Evolutionary conservation across 2,888 invertebrate genomes (phyloP), one percentile per base, ranked within the genome.

Genomic region (Ophioninae sp.): DNA sequence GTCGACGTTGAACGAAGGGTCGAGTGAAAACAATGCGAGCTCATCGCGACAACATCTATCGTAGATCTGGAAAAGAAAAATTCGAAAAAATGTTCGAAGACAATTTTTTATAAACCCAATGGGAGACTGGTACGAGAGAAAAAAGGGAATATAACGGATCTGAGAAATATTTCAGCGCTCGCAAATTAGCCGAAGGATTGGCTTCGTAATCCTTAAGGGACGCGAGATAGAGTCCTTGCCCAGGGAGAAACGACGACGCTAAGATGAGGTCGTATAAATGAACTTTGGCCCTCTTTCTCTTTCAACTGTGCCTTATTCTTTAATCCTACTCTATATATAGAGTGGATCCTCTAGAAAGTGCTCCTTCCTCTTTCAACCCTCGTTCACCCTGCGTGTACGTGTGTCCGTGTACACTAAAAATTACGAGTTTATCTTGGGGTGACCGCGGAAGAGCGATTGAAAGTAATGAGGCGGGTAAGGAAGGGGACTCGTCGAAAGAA

Each of bases 151-250:
- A 61, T 39, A 69, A 65, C 44, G 75, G 76, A 79, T 77, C 67
- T 80, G 74, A 59, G 77, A 78, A 82, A 80, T 85, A 90, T 90
- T 90, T 87, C 88, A 89, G 90, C 65, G 89, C 89, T 92, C 90
- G 91, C 92, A 92, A 93, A 93, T 93, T 92, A 92, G 92, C 91
- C 89, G 89, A 88, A 88, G 90, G 91, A 92, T 92, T 91, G 91
- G 90, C 88, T 88, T 88, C 88, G 89, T 92, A 91, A 93, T 92
- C 92, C 91, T 91, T 88, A 87, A 90, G 90, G 90, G 91, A 91
- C 89, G 90, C 87, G 85, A 86, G 87, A 86, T 71, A 41, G 71
- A 81, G 81, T 84, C 79, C 77, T 30, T 82, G 81, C 80, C 71
- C 83, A 81, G 80, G 86, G 86, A 85, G 84, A 17, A 51, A 30